These are phyloP conservation scores for Callimorpha dominula DNA, from an alignment of 2,888 invertebrate species.

Conservation along the genomic window DNA sequence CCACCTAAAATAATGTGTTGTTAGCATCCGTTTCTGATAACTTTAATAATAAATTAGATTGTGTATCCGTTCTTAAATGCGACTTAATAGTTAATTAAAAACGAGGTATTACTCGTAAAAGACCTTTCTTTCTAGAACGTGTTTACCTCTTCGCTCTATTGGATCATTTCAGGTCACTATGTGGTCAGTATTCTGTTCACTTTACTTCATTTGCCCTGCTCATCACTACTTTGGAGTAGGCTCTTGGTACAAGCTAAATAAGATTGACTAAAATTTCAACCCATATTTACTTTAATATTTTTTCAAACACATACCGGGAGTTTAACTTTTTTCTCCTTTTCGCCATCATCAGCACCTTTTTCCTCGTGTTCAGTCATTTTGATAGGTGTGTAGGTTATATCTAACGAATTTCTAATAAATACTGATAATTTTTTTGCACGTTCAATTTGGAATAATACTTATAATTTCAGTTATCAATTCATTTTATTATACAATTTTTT, in stretches of 20 bases:
- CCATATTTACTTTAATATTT: background rate
- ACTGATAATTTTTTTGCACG: conserved; percentile 42
- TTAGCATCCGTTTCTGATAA: background rate
- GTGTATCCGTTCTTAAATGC: no score
- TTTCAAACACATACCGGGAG: conserved; percentile 63
- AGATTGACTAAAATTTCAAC: no score
- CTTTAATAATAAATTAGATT: background rate
- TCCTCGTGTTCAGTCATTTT: conserved; percentile 61
- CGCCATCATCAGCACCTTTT: conserved; percentile 46
- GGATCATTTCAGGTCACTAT: no score
- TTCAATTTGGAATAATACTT: conserved; percentile 14
- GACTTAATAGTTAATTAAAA: no score
- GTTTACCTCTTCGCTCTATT: no score
- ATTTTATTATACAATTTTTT: conserved; percentile 11
- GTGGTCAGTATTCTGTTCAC: no score
- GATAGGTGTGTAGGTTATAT: conserved; percentile 17
- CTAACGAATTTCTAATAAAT: conserved; percentile 33
- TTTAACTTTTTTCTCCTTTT: conserved; percentile 78
- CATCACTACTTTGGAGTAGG: no score
- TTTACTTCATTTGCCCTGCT: no score
- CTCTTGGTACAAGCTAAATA: no score
- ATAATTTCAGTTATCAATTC: conserved; percentile 15
- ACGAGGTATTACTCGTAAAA: no score
- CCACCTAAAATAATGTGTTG: conserved; percentile 63
- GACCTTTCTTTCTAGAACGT: no score